These are phyloP conservation scores for Pipistrellus pipistrellus DNA, from an alignment of 2,797 vertebrate species.

Conservation along the genomic window DNA sequence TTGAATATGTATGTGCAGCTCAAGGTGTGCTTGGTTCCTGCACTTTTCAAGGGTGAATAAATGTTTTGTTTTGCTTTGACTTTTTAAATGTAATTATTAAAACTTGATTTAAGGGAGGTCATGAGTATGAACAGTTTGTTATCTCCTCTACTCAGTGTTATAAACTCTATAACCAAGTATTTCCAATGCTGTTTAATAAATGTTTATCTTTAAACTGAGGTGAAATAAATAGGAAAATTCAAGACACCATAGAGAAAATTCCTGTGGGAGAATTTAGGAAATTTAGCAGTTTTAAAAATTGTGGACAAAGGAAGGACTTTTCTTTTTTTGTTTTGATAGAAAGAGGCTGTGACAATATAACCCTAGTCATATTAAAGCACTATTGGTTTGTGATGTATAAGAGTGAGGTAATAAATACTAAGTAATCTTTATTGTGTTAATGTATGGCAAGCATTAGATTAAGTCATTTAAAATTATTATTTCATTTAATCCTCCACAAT, in stretches of 20 bases:
- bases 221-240: conserved; percentile 10
- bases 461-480: background rate
- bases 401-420: background rate
- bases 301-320: background rate
- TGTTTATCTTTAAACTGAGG: background rate
- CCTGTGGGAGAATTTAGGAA: background rate
- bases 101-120: conserved; percentile 61
- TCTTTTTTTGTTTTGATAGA: background rate
- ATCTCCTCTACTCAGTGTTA: conserved; percentile 10
- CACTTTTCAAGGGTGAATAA: conserved; percentile 64
- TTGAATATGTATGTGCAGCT: conserved; percentile 66
- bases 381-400: background rate
- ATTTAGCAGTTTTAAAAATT: background rate
- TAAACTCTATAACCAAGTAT: background rate
- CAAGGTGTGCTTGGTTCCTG: conserved; percentile 11
- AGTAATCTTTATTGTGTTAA: background rate
- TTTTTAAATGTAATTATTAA: conserved; percentile 66
- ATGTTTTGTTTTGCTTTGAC: conserved; percentile 58
- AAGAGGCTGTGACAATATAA: background rate
- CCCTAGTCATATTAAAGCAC: background rate
- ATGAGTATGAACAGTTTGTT: background rate
- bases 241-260: background rate
- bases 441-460: too few species aligned
- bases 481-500: background rate
- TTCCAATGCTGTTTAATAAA: background rate